Evolutionary conservation across 2,797 vertebrate species (phyloP), one percentile per base, ranked within the genome.

Genomic region (Ptychobarbus kaznakovi): DNA sequence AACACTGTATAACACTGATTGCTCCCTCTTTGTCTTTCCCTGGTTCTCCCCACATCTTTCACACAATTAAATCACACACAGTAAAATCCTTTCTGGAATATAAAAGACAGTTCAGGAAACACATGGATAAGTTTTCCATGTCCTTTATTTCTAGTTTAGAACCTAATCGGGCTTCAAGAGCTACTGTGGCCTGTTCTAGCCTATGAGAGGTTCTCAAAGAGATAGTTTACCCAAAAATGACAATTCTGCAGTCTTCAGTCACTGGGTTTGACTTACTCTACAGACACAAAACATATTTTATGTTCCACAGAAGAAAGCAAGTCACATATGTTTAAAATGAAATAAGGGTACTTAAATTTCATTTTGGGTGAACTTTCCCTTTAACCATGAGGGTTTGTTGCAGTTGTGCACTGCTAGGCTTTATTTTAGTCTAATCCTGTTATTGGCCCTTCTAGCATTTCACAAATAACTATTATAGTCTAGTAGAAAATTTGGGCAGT

Each of bases 1-100:
- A 32, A 32, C 3, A 32, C 32, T 32, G 32, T 32, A 32, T 32
- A 74, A 63, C n/a, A 32, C 87, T 87, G 86, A 90, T 92, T 87
- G 90, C 81, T 86, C 46, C 84, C 1, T 5, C 61, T 80, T 69
- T 82, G 51, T 40, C 44, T n/a, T 35, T 74, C 69, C 49, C 16
- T 80, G 22, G 22, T 49, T 70, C 32, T 56, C 49, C 40, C 66
- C 66, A 20, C 35, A 85, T 63, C 72, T n/a, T 63, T 13, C 81
- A 49, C 28, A 0, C 13, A 65, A 66, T 15, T 16, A 20, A 49
- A 77, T 56, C 16, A 84, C 61, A 44, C 28, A 32, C 46, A 56
- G 15, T 66, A 18, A 35, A 35, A 66, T 8, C 32, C 3, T 66
- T 35, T n/a, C 20, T 66, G 51, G 32, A 77, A n/a, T 28, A 79